phyloP scores from a whole-genome alignment of 1,140 invertebrate genomes.

The Druon quercuslanigerum region DNA sequence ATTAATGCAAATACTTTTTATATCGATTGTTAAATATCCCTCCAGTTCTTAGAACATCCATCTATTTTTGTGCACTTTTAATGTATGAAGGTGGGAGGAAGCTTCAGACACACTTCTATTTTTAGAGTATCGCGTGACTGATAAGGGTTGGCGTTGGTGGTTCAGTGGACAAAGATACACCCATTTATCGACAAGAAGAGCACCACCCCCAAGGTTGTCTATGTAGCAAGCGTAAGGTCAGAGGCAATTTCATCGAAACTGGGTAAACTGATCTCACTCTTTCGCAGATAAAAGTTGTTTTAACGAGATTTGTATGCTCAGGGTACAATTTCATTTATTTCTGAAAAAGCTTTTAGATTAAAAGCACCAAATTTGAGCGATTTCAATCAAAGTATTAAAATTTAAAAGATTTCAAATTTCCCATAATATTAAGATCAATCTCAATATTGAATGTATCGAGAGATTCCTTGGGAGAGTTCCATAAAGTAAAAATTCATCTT shows the following conservation, averaged over 20 bases:
- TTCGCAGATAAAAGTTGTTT: background rate
- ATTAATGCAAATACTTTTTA: too few relatives aligned
- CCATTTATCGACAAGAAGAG: slow-evolving; percentile 20
- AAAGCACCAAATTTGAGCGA: too few relatives aligned
- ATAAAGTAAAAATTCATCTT: too few relatives aligned
- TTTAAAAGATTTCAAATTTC: too few relatives aligned
- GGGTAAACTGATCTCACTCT: background rate
- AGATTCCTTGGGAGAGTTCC: too few relatives aligned
- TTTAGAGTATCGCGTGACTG: slow-evolving; percentile 26
- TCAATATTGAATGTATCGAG: too few relatives aligned
- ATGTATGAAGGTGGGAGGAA: background rate
- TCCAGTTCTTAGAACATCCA: too few relatives aligned
- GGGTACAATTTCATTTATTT: too few relatives aligned
- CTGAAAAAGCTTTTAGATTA: too few relatives aligned
- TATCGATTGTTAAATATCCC: too few relatives aligned
- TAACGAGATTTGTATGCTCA: background rate
- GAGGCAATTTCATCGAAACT: background rate
- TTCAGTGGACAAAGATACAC: slow-evolving; percentile 18
- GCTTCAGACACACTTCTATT: slow-evolving; percentile 9
- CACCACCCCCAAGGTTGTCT: slow-evolving; percentile 12
- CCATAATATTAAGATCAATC: too few relatives aligned
- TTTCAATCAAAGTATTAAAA: too few relatives aligned
- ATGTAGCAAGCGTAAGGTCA: slow-evolving; percentile 12
- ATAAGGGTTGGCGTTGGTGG: background rate
- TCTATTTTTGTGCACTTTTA: background rate